Evolutionary conservation across 2,888 invertebrate genomes (phyloP).

Genomic region (Andrena marginata): DNA sequence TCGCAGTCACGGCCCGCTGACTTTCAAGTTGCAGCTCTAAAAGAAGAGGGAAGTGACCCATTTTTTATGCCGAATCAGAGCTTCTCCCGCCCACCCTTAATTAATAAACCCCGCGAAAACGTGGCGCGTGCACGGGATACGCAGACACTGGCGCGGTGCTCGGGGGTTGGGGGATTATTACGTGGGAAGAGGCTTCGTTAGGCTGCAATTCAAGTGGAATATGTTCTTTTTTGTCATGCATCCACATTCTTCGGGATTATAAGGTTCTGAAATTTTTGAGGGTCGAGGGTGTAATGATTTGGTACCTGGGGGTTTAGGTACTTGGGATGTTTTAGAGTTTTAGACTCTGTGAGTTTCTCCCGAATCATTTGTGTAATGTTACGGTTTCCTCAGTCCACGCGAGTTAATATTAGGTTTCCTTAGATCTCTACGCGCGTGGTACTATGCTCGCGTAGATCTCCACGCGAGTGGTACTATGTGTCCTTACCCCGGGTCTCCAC

Average conservation of each 20-base stretch:
- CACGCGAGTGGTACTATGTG: too few relatives aligned
- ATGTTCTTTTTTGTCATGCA: not conserved
- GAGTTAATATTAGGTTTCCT: too few relatives aligned
- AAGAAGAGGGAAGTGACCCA: constrained; percentile 46
- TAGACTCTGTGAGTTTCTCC: not conserved
- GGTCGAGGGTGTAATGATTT: too few relatives aligned
- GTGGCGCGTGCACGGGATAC: not conserved
- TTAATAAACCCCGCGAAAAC: constrained; percentile 36
- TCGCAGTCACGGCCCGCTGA: constrained; percentile 51
- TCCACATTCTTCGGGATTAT: not conserved
- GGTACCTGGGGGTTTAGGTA: not conserved
- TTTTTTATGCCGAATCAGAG: constrained; percentile 52
- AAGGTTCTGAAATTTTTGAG: not conserved
- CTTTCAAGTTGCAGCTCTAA: constrained; percentile 48
- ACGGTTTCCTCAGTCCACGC: too few relatives aligned
- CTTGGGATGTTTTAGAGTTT: not conserved
- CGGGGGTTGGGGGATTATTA: not conserved
- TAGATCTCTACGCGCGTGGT: too few relatives aligned
- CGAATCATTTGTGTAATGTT: not conserved
- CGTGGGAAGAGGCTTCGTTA: not conserved
- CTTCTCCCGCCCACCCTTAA: constrained; percentile 22
- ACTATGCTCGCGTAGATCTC: too few relatives aligned
- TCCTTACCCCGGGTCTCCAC: too few relatives aligned
- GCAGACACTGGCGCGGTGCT: not conserved
- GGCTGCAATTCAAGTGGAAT: not conserved